These are phyloP conservation scores for Vulpes lagopus DNA, from an alignment of 2,113 vertebrate species.

Conservation along the genomic window DNA sequence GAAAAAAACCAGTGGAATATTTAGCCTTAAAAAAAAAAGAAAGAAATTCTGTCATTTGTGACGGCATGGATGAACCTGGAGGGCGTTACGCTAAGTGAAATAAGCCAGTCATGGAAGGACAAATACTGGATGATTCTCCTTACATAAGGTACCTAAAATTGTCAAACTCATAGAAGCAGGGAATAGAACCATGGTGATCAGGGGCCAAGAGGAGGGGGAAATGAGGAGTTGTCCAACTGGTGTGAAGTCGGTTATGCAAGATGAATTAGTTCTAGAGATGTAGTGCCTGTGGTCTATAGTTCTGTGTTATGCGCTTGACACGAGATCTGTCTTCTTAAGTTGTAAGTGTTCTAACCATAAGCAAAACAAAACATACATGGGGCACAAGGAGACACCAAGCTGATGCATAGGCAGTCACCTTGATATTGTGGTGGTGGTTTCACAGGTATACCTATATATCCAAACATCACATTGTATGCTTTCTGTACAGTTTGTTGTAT, in stretches of 20 bases:
- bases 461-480: neutral
- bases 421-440: neutral
- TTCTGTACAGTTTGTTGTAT: neutral
- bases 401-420: neutral
- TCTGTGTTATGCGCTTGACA: neutral
- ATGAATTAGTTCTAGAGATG: neutral
- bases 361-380: neutral
- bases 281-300: neutral
- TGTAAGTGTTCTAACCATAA: neutral
- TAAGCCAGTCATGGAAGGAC: neutral
- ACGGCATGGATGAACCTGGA: neutral
- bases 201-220: neutral
- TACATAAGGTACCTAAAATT: neutral
- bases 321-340: neutral
- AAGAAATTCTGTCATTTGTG: neutral
- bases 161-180: neutral
- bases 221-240: neutral
- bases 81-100: neutral
- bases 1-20: neutral
- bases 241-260: neutral
- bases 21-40: neutral
- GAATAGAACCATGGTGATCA: neutral
- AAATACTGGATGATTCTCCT: no score
- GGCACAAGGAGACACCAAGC: neutral
- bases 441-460: fast-evolving